Evolutionary conservation across 92 coral and sea anemone genomes (phyloP).

Genomic region (Palythoa heliodiscus): DNA sequence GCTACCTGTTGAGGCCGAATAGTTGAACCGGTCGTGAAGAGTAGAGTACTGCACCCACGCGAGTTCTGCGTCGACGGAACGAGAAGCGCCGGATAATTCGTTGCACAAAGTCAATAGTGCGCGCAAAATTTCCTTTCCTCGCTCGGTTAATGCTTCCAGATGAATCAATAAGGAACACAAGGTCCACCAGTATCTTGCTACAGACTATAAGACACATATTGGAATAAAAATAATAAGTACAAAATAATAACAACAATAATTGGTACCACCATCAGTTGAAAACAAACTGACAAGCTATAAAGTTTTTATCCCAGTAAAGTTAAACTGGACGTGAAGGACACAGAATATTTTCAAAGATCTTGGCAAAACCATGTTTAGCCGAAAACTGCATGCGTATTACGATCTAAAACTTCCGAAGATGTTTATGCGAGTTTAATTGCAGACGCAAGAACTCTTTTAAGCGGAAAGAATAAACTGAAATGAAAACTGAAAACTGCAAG

Average conservation of each 20-base stretch:
- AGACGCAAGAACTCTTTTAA: no score
- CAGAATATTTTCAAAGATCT: no score
- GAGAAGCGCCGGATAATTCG: conserved; percentile 65
- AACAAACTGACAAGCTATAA: no score
- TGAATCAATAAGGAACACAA: conserved; percentile 18
- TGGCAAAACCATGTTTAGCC: no score
- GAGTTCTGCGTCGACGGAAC: conserved; percentile 62
- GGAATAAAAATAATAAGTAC: not conserved
- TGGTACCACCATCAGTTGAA: no score
- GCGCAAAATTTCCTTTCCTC: conserved; percentile 24
- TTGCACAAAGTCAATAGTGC: conserved; percentile 53
- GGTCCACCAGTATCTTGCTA: conserved; percentile 21
- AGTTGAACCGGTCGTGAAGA: conserved; percentile 47
- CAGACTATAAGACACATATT: conserved; percentile 1
- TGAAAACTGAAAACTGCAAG: not conserved
- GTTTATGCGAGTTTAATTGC: no score
- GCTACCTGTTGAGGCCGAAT: conserved; percentile 28
- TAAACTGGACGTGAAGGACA: no score
- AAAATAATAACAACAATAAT: not conserved
- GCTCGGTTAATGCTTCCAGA: conserved; percentile 17
- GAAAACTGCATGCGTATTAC: no score
- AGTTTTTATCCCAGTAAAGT: no score
- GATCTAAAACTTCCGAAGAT: no score
- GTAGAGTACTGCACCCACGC: conserved; percentile 69
- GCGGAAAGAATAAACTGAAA: no score